A percentile compares a stretch with the other conserved stretches of the same genome.
phyloP scores from a whole-genome alignment of 1,140 invertebrate genomes.

The Scaptodrosophila lebanonensis region DNA sequence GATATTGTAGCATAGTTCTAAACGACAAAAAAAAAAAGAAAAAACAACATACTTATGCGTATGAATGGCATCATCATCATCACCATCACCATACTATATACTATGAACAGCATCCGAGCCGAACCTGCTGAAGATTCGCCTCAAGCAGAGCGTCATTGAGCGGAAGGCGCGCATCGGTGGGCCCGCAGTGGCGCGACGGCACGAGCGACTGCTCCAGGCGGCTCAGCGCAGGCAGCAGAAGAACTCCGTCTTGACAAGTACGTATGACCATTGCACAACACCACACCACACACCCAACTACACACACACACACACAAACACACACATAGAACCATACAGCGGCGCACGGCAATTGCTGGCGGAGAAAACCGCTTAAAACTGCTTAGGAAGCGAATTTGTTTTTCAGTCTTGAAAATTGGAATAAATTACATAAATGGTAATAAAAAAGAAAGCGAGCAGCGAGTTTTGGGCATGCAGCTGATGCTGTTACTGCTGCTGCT shows the following conservation, averaged over 20 bases:
- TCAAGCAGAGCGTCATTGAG: constrained; percentile 97
- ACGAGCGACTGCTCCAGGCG: constrained; percentile 85
- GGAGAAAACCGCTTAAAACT: constrained; percentile 21
- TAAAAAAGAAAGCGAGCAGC: neutral
- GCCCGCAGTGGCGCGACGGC: constrained; percentile 90
- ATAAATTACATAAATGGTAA: constrained; percentile 21
- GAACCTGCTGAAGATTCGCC: constrained; percentile 96
- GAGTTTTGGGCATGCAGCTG: constrained; percentile 14
- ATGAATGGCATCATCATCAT: no score
- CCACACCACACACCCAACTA: constrained; percentile 4
- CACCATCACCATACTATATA: constrained; percentile 11
- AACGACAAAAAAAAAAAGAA: no score
- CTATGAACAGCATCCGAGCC: constrained; percentile 93
- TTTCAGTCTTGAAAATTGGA: constrained; percentile 9
- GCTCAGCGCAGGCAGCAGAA: constrained; percentile 83
- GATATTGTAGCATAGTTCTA: no score
- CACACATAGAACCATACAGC: neutral
- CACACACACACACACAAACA: constrained; percentile 18
- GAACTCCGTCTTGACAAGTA: constrained; percentile 88
- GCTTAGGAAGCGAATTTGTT: constrained; percentile 6
- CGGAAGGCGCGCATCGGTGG: constrained; percentile 85
- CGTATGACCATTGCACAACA: constrained; percentile 69
- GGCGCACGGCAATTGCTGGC: neutral
- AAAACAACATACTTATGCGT: no score
- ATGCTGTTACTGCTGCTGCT: constrained; percentile 3